Evolutionary conservation across 2,113 vertebrate genomes (phyloP), one percentile per base, ranked within the genome.

Genomic region (Cyprinodon brontotheroides): DNA sequence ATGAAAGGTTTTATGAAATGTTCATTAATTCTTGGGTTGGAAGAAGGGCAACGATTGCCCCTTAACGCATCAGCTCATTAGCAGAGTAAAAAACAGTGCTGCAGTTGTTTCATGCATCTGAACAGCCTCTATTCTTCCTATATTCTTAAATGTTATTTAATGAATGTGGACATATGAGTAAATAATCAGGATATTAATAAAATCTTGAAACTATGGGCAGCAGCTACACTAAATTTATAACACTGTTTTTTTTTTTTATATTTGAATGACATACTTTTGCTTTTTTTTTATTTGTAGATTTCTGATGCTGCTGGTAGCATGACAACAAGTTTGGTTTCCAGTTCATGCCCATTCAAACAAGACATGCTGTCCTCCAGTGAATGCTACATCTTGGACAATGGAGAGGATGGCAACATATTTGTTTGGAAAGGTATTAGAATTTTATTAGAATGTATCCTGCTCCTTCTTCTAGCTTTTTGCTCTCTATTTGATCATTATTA

Each of bases 341-440:
- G 91, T 3, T 61, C 68, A 60, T 90, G 71, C 77, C 94, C 94
- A 17, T 95, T 95, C 80, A 89, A 91, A 72, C 93, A 94, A 84
- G 47, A 72, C 12, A 78, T 88, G 79, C 92, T 95, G 20, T 77
- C 70, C 20, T 39, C 75, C 11, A 72, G 15, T 0, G 94, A 95
- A 1, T 95, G 94, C 87, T 95, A 86, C 85, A 91, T 95, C 66
- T 53, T 95, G 72, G 94, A 95, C 83, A 94, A 93, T 20, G 86
- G 83, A n/a, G 41, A 0, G 17, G 73, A 88, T 71, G 76, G 80
- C 1, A 92, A 82, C 29, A 73, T 95, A 72, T 95, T 93, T 77
- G 75, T 95, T 73, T 95, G 94, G 94, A 95, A 95, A 94, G 94
- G 94, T 95, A 86, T 14, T 6, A 36, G 6, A n/a, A 2, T 13